Evolutionary conservation across 2,888 invertebrate genomes (phyloP).

Genomic region (Nezara viridula): DNA sequence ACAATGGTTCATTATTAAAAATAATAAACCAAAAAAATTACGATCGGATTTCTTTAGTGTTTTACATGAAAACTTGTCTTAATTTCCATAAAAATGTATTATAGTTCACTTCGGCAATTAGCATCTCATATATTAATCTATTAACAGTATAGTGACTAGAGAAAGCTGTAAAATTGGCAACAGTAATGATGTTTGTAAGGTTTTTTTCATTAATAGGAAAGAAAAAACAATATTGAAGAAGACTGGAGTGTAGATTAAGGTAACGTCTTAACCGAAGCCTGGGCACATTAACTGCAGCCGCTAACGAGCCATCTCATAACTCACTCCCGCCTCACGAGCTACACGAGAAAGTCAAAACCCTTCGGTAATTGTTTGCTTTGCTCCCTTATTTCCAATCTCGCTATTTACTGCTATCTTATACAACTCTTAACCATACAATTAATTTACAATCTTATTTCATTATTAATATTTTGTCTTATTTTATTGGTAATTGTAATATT

Average conservation of each 20-base stretch:
- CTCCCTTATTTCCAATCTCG: not conserved
- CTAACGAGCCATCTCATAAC: not conserved
- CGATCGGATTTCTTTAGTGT: too few species aligned
- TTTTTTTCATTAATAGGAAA: not conserved
- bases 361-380: constrained; percentile 8
- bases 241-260: not conserved
- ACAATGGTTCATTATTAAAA: too few species aligned
- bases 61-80: too few species aligned
- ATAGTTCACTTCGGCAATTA: too few species aligned
- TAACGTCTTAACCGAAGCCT: not conserved
- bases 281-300: not conserved
- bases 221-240: not conserved
- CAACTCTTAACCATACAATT: too few species aligned
- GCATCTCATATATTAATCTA: too few species aligned
- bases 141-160: not conserved
- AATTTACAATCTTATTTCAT: too few species aligned
- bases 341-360: constrained; percentile 12
- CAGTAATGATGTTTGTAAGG: accelerated
- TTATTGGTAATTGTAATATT: too few species aligned
- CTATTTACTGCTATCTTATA: not conserved
- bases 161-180: not conserved
- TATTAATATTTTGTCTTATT: too few species aligned
- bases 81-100: too few species aligned
- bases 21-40: too few species aligned
- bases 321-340: not conserved